Evolutionary conservation across 1,140 invertebrate genomes (phyloP).

Genomic region (Capitella teleta): DNA sequence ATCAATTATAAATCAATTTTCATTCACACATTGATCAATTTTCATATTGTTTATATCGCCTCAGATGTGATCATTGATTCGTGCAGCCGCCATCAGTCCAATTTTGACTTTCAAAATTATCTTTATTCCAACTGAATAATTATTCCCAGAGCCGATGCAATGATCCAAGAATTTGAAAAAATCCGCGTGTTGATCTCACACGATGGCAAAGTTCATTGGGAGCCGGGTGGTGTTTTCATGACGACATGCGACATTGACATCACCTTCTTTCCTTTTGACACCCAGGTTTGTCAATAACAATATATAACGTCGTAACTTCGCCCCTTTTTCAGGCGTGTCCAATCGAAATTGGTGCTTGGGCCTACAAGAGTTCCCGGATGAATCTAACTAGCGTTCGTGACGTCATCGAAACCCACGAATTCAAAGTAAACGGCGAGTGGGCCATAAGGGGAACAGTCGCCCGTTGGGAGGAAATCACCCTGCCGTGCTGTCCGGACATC

Average conservation of each 20-base stretch:
- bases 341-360: conserved; percentile 6
- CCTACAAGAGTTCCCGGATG: conserved; percentile 6
- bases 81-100: too few species aligned
- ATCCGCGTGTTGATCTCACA: background rate
- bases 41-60: too few species aligned
- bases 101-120: too few species aligned
- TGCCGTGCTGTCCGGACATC: conserved; percentile 1
- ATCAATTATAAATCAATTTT: too few species aligned
- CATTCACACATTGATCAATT: too few species aligned
- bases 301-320: too few species aligned
- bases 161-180: conserved; percentile 6
- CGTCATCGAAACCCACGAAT: background rate
- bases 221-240: conserved; percentile 5
- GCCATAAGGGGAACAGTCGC: background rate
- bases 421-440: conserved; percentile 7
- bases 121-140: too few species aligned
- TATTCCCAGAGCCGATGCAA: conserved; percentile 3
- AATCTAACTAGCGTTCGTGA: background rate
- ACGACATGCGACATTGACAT: conserved; percentile 34
- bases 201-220: conserved; percentile 3
- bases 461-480: conserved; percentile 1
- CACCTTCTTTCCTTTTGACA: conserved; percentile 26
- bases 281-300: too few species aligned
- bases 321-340: conserved; percentile 1
- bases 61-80: too few species aligned